Conservation (phyloP, 2,888 invertebrate species). For the Apantesis nais region DNA sequence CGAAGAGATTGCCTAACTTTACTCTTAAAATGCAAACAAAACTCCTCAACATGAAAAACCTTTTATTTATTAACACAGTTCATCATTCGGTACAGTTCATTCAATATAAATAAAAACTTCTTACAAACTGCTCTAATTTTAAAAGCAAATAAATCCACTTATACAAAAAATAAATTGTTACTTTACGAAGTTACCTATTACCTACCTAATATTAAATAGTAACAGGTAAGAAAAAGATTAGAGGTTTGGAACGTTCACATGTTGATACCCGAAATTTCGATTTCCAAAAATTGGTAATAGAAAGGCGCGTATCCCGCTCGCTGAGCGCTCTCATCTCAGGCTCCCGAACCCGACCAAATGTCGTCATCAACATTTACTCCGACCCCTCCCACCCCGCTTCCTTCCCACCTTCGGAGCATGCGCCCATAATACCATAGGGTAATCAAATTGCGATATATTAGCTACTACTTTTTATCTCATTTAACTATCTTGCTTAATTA, state of each 20-base stretch:
- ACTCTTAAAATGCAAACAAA: conserved; percentile 52
- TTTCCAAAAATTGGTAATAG: conserved; percentile 42
- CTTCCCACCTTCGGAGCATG: conserved; percentile 61
- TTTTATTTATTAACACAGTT: conserved; percentile 65
- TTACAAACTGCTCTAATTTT: conserved; percentile 10
- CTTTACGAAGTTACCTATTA: neutral
- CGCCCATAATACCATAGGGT: conserved; percentile 65
- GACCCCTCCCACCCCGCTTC: conserved; percentile 50
- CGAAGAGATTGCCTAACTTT: conserved; percentile 44
- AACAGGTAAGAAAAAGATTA: conserved; percentile 8
- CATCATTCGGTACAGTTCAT: conserved; percentile 58
- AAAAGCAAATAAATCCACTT: conserved; percentile 4
- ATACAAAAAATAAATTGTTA: neutral
- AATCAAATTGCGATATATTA: conserved; percentile 68
- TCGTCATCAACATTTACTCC: conserved; percentile 74
- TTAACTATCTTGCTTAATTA: conserved; percentile 1
- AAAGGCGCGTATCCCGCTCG: conserved; percentile 42
- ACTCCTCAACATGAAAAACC: conserved; percentile 67
- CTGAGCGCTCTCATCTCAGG: conserved; percentile 58
- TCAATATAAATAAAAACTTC: conserved; percentile 57
- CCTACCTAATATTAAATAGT: conserved; percentile 2
- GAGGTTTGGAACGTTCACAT: conserved; percentile 24
- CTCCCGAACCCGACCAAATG: conserved; percentile 70
- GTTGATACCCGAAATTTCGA: conserved; percentile 35
- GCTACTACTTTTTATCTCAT: conserved; percentile 40